Base-by-base conservation (phyloP, 2,888 invertebrate genomes). In the Eilema caniola region DNA sequence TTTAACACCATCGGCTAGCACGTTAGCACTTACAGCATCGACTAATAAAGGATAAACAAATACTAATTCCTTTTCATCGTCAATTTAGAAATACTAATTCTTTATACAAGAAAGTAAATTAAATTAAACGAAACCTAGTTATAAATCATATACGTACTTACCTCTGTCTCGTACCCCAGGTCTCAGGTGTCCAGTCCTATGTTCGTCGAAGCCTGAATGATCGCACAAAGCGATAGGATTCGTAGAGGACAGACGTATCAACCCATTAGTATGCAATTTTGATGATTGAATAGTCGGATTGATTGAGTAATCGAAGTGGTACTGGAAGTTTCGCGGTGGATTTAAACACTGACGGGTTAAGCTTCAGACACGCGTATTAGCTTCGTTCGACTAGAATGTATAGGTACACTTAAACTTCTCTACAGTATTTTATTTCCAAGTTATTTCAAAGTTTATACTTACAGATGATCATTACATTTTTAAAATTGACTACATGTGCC, bases 181-280 rank as follows among this genome's bases (percentile, higher is more conserved):
- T 63, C 79, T 65, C 88, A 88, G 86, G 78, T 88, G 88, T 75
- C 63, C 62, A 63, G 69, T 76, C 7, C 72, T 73, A 74, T 73
- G 74, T 68, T 82, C 85, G 81, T 37, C 77, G 83, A 81, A 80
- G 81, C 81, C 63, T 73, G 82, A 81, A 69, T 60, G 84, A 79
- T 75, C 74, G 83, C 79, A 85, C 88, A 87, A 89, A 88, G 86
- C 79, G 69, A 68, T 70, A 75, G 71, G 81, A 78, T 81, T 78
- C 77, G 71, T 72, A 73, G 63, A 66, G 68, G 53, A 28, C 72
- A 69, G 72, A 73, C 76, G 75, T 81, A 82, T 80, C 73, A 41
- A 28, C 67, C 72, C 72, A 80, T 84, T 85, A 79, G 78, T 76
- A 83, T 82, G 83, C 83, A 84, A 87, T 86, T 83, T 83, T 76